Evolutionary conservation across 2,888 invertebrate species (phyloP), one percentile per base, ranked within the genome.

Genomic region (Drosophila setosimentum): DNA sequence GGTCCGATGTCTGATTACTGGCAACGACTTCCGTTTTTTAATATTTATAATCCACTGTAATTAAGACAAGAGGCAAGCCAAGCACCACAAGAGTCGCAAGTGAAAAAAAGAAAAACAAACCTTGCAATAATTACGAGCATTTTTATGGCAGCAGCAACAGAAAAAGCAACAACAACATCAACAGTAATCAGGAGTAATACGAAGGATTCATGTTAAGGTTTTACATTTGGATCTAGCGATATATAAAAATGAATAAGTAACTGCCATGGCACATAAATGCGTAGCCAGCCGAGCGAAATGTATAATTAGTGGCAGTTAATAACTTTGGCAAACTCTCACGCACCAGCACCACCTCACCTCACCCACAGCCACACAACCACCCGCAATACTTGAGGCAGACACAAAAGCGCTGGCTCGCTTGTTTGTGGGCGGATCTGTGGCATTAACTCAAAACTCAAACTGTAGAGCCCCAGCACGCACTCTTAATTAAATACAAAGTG

Each of bases 291-390:
- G 60, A 73, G 66, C 67, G 78, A 77, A 83, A 81, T 83, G 84
- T 75, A 75, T 83, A 83, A 83, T 83, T 83, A 83, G 83, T 72
- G 76, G 84, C 84, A 84, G 84, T 83, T 84, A 83, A 83, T 84
- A 83, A 83, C 84, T 83, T 84, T 83, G 59, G 73, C 82, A 73
- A 81, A 67, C 76, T 80, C 73, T 73, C 83, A 73, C 82, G 72
- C 82, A 74, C 67, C 55, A 49, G 35, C 64, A 48, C 32, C 10
- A 32, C n/a, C 35, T 4, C 33, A 24, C 6, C 33, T 37, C 32
- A 18, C 45, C 37, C 11, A 5, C 8, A 2, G 32, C 21, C 33
- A 33, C 24, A 18, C 21, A 3, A 42, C 24, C 32, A n/a, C 40
- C 48, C 11, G 16, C 54, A n/a, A 40, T 29, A 29, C 51, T 55